Conservation (phyloP, 2,888 invertebrate genomes). For the Machimus rusticus region DNA sequence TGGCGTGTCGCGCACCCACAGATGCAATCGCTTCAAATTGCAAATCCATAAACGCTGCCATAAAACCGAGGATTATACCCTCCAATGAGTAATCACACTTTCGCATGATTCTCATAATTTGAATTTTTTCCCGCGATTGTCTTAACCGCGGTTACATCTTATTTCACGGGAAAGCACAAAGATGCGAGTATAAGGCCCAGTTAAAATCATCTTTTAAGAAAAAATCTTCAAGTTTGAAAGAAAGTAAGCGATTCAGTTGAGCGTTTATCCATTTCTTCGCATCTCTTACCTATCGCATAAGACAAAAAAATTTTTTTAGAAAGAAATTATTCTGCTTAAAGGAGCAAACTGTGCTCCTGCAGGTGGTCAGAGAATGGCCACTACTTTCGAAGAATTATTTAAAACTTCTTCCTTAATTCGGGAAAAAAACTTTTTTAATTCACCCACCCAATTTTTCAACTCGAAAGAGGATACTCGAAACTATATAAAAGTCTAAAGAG, state of each 20-base stretch:
- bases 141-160: not conserved
- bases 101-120: not conserved
- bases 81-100: not conserved
- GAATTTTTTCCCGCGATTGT: not conserved
- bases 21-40: not conserved
- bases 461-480: not conserved
- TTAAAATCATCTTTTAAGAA: not conserved
- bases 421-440: not conserved
- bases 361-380: not conserved
- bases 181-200: not conserved
- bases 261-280: not conserved
- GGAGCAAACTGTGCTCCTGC: not conserved
- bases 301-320: not conserved
- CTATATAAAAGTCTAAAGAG: not conserved
- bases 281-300: not conserved
- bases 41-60: not conserved
- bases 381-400: not conserved
- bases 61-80: not conserved
- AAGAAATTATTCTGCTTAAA: not conserved
- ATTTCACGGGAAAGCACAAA: not conserved
- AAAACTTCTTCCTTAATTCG: not conserved
- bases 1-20: not conserved
- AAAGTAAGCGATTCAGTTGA: not conserved
- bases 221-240: not conserved
- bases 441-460: not conserved